Base-by-base conservation (phyloP, 2,888 invertebrate genomes). In the Drosophila fulvimacula region DNA sequence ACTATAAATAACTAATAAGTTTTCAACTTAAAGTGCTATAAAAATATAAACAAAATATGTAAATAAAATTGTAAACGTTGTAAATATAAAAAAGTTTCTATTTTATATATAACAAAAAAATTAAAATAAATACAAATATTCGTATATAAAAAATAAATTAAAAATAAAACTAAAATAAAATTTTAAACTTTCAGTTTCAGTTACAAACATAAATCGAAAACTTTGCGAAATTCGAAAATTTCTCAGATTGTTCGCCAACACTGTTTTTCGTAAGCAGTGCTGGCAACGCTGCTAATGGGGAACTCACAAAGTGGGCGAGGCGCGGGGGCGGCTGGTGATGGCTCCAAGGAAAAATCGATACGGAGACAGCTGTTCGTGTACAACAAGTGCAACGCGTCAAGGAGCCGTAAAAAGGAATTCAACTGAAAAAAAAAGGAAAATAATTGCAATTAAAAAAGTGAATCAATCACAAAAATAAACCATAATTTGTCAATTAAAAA, bases 301-400 rank as follows among this genome's bases (percentile, higher is more conserved):
- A 7, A 24, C 15, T 17, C 34, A 13, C 3, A 34, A 21, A 21
- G 13, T 27, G n/a, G 27, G 42, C 1, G 41, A 38, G 44, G 27
- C 32, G 58, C 11, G 27, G 30, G n/a, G 46, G 27, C 46, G 46
- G 5, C 27, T 3, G 17, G 17, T 46, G 53, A 17, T 15, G 7
- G n/a, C n/a, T 24, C 11, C 11, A 55, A 73, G 78, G 82, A 82
- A 84, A 82, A 82, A 82, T 82, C 82, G 52, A 82, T 84, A 79
- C 15, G 36, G 65, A 58, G 72, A 84, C 82, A 83, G 82, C 82
- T 83, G 82, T 84, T 83, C 57, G 69, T 83, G 85, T 81, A 83
- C 82, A 83, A 83, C 82, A 83, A 83, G 82, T 83, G 82, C 72
- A 84, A 81, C 57, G 56, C 53, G 49, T 19, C 24, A 48, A 30